These are phyloP conservation scores for Stichodactyla mertensii DNA, from an alignment of 64 coral and sea anemone species.

Conservation along the genomic window DNA sequence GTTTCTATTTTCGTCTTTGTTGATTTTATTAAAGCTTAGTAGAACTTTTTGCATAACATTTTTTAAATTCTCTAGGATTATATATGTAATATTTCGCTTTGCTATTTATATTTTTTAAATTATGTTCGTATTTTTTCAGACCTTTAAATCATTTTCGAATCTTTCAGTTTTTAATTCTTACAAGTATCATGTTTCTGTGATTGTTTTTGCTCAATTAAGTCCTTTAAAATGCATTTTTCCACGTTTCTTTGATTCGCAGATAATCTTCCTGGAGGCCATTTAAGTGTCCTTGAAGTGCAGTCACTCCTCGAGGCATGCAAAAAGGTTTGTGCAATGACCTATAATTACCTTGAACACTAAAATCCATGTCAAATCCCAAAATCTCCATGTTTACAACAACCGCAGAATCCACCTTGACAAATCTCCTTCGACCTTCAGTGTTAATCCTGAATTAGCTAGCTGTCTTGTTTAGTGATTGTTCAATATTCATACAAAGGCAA, in stretches of 20 bases:
- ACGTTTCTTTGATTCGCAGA: constrained; percentile 30
- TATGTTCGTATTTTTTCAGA: neutral
- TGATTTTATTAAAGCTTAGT: no score
- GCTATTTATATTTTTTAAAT: neutral
- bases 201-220: neutral
- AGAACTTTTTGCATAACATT: no score
- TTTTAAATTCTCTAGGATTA: no score
- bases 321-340: constrained; percentile 50
- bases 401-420: constrained; percentile 6
- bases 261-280: constrained; percentile 39
- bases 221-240: neutral
- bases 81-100: no score
- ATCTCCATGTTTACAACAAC: constrained; percentile 15
- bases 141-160: neutral
- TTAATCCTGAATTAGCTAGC: constrained; percentile 7
- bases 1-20: no score
- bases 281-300: constrained; percentile 70
- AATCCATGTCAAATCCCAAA: neutral
- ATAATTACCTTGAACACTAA: neutral
- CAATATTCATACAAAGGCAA: neutral
- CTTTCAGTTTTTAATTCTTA: neutral
- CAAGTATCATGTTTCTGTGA: neutral
- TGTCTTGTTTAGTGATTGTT: neutral
- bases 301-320: constrained; percentile 76
- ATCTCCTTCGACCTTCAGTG: neutral